Base-by-base conservation (phyloP, 1,140 invertebrate species). In the Heliconius congener region DNA sequence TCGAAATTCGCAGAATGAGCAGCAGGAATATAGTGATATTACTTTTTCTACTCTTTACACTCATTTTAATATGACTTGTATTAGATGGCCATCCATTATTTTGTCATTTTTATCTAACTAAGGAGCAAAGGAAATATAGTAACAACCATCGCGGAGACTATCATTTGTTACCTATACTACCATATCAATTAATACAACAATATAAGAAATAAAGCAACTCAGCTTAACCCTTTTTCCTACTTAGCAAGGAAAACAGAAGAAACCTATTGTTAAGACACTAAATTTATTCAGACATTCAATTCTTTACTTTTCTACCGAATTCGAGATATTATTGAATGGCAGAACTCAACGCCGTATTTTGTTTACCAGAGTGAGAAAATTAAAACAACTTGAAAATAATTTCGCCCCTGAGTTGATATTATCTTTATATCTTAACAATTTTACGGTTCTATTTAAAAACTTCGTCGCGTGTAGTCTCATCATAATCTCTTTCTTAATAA, bases 401-500 rank as follows among this genome's bases (percentile, higher is more conserved):
- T 18, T 18, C 13, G 16, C 18, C 13, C 5, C 18, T 18, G 6
- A 19, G 2, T 52, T 18, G 18, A 19, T 4, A 23, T 57, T 57
- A 57, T 23, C 19, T n/a, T 11, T 57, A 66, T 66, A 66, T 30
- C 1, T 16, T 66, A 66, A 30, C 0, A 66, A 74, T 37, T 52
- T 55, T 19, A 34, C 16, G 42, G 27, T 78, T 52, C 39, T 37
- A 55, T 79, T 74, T 71, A 6, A 74, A 66, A 70, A 70, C 19
- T 30, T 52, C 78, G 13, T 52, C 46, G 55, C 73, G 42, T 71
- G 57, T 9, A 75, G 78, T 42, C 78, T 52, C 52, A 39, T 76
- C 66, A 76, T 82, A 84, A 82, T 80, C 76, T 84, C 80, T 71
- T 82, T 80, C 82, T 82, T 82, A 80, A 84, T 84, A 82, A 74